Evolutionary conservation across 2,888 invertebrate genomes (phyloP).

Genomic region (Luperina nickerlii): DNA sequence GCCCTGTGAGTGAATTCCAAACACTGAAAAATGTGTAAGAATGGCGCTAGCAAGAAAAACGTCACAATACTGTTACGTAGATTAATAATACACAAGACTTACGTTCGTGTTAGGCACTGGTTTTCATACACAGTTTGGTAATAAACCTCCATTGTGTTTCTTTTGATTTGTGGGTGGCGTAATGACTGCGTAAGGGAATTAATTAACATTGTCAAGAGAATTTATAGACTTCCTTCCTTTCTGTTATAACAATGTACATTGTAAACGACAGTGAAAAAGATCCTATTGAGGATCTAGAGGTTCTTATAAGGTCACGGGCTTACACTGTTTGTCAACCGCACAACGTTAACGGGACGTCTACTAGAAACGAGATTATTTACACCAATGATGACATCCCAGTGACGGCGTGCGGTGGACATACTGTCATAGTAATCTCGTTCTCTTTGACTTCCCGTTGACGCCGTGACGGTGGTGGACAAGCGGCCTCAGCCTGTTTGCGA

Average conservation of each 20-base stretch:
- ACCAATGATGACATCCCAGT: neutral
- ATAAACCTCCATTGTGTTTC: constrained; percentile 27
- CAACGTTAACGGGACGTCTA: neutral
- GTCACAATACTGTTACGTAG: constrained; percentile 23
- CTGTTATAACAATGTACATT: neutral
- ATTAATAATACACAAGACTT: constrained; percentile 14
- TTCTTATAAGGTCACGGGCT: neutral
- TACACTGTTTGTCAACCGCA: neutral
- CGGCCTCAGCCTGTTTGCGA: no score
- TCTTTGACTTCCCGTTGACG: no score
- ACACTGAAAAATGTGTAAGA: neutral
- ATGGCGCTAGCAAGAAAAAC: neutral
- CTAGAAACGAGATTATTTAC: neutral
- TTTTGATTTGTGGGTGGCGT: constrained; percentile 33
- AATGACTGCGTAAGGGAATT: constrained; percentile 30
- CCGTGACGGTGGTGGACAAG: no score
- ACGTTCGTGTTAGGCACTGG: constrained; percentile 35
- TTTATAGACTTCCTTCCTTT: constrained; percentile 9
- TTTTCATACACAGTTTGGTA: constrained; percentile 36
- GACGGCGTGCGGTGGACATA: neutral
- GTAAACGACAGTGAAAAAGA: neutral
- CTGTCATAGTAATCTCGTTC: no score
- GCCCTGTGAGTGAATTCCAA: neutral
- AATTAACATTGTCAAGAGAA: constrained; percentile 17
- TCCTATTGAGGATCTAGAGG: neutral